A percentile compares a stretch with the other conserved stretches of the same genome.
Evolutionary conservation across 2,797 vertebrate species (phyloP).

Genomic region (Rhyacichthys aspro): DNA sequence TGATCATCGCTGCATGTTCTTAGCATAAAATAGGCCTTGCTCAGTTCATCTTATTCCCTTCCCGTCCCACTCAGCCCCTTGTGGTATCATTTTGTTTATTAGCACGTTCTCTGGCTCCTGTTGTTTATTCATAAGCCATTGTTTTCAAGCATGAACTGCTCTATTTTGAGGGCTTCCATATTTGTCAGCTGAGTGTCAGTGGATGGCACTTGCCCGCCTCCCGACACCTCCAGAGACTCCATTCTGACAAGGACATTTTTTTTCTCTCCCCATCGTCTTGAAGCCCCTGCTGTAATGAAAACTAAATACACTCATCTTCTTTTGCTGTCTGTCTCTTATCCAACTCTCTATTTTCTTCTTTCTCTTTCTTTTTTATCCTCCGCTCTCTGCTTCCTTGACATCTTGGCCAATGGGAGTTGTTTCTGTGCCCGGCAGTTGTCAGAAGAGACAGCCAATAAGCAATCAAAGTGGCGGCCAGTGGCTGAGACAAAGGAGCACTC

Average conservation of each 20-base stretch:
- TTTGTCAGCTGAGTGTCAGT: constrained; percentile 94
- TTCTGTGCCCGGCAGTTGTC: constrained; percentile 90
- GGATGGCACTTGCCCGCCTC: constrained; percentile 90
- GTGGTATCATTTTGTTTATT: constrained; percentile 75
- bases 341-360: constrained; percentile 52
- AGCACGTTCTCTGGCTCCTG: constrained; percentile 53
- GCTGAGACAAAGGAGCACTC: constrained; percentile 86
- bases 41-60: constrained; percentile 22
- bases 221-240: constrained; percentile 90
- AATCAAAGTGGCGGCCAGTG: constrained; percentile 87
- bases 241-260: constrained; percentile 98
- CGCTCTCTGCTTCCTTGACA: constrained; percentile 78
- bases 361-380: constrained; percentile 58
- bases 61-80: constrained; percentile 46
- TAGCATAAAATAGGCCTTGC: constrained; percentile 41
- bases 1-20: constrained; percentile 39
- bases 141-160: constrained; percentile 76
- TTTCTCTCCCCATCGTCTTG: constrained; percentile 74
- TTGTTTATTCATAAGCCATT: constrained; percentile 83
- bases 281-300: constrained; percentile 90
- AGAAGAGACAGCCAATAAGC: constrained; percentile 95
- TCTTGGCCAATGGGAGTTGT: constrained; percentile 93
- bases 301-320: constrained; percentile 92
- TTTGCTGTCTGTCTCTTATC: constrained; percentile 68
- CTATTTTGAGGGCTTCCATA: constrained; percentile 82